phyloP scores from a whole-genome alignment of 2,888 invertebrate species.

The Leptinotarsa peninsularis region DNA sequence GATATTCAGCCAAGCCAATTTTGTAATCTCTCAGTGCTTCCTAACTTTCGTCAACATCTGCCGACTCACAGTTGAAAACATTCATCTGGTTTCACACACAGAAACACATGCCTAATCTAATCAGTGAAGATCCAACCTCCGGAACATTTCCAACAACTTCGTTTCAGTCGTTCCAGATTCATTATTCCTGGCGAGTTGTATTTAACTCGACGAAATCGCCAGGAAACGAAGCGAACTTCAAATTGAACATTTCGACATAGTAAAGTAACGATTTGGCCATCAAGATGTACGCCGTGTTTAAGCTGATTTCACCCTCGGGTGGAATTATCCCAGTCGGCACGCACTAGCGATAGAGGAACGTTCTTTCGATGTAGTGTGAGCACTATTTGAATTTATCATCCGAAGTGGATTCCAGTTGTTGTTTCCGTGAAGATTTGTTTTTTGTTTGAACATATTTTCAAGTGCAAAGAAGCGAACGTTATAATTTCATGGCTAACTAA shows the following conservation, averaged over 20 bases:
- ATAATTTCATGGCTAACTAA: no score
- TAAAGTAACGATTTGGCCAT: slow-evolving; percentile 65
- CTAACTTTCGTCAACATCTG: no score
- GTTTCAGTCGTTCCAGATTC: background rate
- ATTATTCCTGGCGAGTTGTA: slow-evolving; percentile 16
- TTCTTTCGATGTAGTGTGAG: slow-evolving; percentile 29
- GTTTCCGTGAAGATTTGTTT: background rate
- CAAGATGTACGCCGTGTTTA: slow-evolving; percentile 66
- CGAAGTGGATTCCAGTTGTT: background rate
- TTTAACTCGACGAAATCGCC: slow-evolving; percentile 34
- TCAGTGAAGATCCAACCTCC: background rate
- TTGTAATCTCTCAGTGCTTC: no score
- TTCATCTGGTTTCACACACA: background rate
- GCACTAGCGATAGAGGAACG: slow-evolving; percentile 49
- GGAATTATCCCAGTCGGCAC: slow-evolving; percentile 63
- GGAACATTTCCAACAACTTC: background rate
- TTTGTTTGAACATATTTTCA: no score
- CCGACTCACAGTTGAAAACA: no score
- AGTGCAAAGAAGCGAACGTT: no score
- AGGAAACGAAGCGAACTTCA: slow-evolving; percentile 60
- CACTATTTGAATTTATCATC: slow-evolving; percentile 30
- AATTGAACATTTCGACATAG: slow-evolving; percentile 63
- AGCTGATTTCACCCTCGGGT: slow-evolving; percentile 65
- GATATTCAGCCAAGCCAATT: no score
- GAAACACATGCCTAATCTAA: background rate